Conservation (phyloP, 1,140 invertebrate genomes). For the Charaxes varanes region DNA sequence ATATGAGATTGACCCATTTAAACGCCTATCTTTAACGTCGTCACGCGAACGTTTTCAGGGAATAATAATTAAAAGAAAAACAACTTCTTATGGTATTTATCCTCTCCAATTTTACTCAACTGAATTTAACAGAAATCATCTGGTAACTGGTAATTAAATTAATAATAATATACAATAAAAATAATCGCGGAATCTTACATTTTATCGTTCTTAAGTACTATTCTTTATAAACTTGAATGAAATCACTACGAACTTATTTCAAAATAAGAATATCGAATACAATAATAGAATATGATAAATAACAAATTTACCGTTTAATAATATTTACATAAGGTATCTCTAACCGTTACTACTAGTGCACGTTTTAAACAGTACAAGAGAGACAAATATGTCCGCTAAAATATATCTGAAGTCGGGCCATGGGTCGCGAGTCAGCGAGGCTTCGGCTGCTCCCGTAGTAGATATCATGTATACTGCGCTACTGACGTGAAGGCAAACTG, state of each 20-base stretch:
- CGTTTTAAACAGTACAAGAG: slow-evolving; percentile 57
- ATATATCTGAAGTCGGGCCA: slow-evolving; percentile 40
- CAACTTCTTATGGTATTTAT: slow-evolving; percentile 59
- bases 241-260: slow-evolving; percentile 61
- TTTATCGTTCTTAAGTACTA: slow-evolving; percentile 43
- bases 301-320: slow-evolving; percentile 64
- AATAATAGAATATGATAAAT: slow-evolving; percentile 68
- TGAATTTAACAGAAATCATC: slow-evolving; percentile 57
- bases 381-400: slow-evolving; percentile 54
- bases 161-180: slow-evolving; percentile 59
- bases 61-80: slow-evolving; percentile 55
- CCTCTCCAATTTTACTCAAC: slow-evolving; percentile 61
- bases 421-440: slow-evolving; percentile 10
- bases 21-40: slow-evolving; percentile 28
- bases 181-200: slow-evolving; percentile 57
- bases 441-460: slow-evolving; percentile 2
- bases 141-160: slow-evolving; percentile 66
- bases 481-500: slow-evolving; percentile 48
- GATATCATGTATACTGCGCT: slow-evolving; percentile 9
- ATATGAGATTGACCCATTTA: slow-evolving; percentile 31
- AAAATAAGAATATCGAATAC: slow-evolving; percentile 61
- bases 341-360: slow-evolving; percentile 52
- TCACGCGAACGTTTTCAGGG: slow-evolving; percentile 28
- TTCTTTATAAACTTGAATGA: slow-evolving; percentile 60
- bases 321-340: slow-evolving; percentile 62